Base-by-base conservation (phyloP, 2,888 invertebrate species). In the Zootermopsis nevadensis region DNA sequence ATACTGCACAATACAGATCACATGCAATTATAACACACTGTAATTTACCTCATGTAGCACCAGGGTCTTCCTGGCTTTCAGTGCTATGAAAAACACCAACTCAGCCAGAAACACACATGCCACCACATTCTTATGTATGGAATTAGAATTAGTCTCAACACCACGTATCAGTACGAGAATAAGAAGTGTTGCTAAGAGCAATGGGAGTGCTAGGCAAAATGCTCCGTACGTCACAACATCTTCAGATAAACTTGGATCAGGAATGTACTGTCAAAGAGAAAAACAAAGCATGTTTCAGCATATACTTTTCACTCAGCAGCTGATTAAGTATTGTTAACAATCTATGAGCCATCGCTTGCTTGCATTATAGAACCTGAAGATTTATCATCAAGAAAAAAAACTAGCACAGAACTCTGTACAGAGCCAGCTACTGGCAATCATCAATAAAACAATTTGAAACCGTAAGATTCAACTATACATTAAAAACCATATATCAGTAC, bases 101-200 rank as follows among this genome's bases (percentile, higher is more conserved):
- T 98, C 96, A 0, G 96, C 95, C 87, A 96, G 91, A 88, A 99
- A 95, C 33, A 98, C 94, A 87, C 96, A 96, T 85, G 98, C 92
- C n/a, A 98, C 95, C 15, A 98, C 92, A 89, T 99, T 98, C 88
- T 97, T 97, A 88, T 98, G 96, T 85, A 98, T 98, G 31, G 96
- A 96, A 89, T 98, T 98, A 76, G 97, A 97, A 87, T 98, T 98
- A 0, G 97, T 97, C 83, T 95, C 94, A 0, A 93, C 91, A 1
- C 97, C 97, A 10, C 97, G 92, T 86, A 98, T 93, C 74, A 96
- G 90, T 66, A 95, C 95, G 80, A 98, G 91, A 31, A 97, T 95
- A 15, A 96, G 89, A 88, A 98, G 93, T 0, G 98, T 95, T 82
- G 94, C 91, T 24, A 96, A 89, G 7, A 99, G 91, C 27, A 97